Evolutionary conservation across 2,888 invertebrate species (phyloP).

Genomic region (Phrixothrix hirtus): DNA sequence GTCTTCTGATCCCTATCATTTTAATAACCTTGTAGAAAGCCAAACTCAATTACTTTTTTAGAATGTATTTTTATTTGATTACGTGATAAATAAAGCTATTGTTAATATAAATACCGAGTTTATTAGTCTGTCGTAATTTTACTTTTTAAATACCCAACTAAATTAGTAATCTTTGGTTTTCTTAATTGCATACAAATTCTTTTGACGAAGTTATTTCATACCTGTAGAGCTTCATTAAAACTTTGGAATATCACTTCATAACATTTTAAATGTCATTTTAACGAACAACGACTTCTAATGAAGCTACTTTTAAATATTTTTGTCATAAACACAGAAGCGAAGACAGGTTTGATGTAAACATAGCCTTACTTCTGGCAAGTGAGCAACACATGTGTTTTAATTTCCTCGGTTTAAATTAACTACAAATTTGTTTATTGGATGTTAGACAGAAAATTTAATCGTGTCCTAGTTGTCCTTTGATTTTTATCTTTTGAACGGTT

Average conservation of each 20-base stretch:
- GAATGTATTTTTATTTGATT: constrained; percentile 6
- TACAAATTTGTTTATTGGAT: constrained; percentile 22
- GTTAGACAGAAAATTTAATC: constrained; percentile 18
- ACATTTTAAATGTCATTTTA: background rate
- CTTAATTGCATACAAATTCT: too few species aligned
- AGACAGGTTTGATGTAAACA: background rate
- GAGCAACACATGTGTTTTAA: constrained; percentile 23
- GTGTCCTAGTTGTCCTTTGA: constrained; percentile 13
- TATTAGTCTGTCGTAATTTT: too few species aligned
- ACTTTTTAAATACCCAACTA: too few species aligned
- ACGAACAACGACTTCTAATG: background rate
- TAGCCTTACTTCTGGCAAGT: background rate
- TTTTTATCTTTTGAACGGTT: background rate
- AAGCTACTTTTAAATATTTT: background rate
- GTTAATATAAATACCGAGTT: constrained; percentile 6
- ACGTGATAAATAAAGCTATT: constrained; percentile 7
- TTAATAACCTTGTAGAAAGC: constrained; percentile 25
- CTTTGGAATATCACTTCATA: too few species aligned
- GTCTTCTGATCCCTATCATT: constrained; percentile 12
- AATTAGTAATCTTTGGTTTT: too few species aligned
- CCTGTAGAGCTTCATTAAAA: too few species aligned
- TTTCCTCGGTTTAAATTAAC: constrained; percentile 16
- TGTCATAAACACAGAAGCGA: constrained; percentile 4
- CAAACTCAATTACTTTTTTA: constrained; percentile 20
- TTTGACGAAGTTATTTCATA: too few species aligned